Conservation (phyloP, 2,888 invertebrate species). For the Lydus trimaculatus region DNA sequence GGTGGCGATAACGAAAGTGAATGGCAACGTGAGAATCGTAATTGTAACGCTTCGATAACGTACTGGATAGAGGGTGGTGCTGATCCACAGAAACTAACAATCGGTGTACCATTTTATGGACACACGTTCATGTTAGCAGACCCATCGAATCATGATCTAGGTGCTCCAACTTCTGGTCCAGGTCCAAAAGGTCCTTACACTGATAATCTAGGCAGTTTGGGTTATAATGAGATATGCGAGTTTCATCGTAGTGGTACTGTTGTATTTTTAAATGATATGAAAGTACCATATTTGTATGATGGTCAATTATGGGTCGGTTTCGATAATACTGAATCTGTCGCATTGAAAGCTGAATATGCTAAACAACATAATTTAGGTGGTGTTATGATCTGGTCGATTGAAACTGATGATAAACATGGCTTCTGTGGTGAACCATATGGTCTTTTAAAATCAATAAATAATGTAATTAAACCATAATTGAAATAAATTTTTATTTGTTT, state of each 20-base stretch:
- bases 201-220: conserved; percentile 25
- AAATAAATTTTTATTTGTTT: not conserved
- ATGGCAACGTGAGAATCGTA: conserved; percentile 29
- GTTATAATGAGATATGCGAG: conserved; percentile 36
- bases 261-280: conserved; percentile 41
- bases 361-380: conserved; percentile 62
- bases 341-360: conserved; percentile 54
- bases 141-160: conserved; percentile 19
- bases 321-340: conserved; percentile 37
- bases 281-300: conserved; percentile 38
- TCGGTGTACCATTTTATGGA: conserved; percentile 29
- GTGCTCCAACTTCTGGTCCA: conserved; percentile 19
- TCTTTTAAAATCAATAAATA: conserved; percentile 63
- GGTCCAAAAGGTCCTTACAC: conserved; percentile 25
- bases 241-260: conserved; percentile 33
- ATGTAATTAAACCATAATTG: conserved; percentile 14
- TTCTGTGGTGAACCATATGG: conserved; percentile 65
- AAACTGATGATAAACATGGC: conserved; percentile 74
- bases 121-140: conserved; percentile 21
- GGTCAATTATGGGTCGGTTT: conserved; percentile 39
- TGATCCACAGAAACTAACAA: conserved; percentile 24
- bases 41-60: conserved; percentile 25
- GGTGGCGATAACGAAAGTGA: conserved; percentile 31
- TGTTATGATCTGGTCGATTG: conserved; percentile 76
- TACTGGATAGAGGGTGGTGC: conserved; percentile 29